Evolutionary conservation across 2,888 invertebrate species (phyloP).

Genomic region (Anthophora plumipes): DNA sequence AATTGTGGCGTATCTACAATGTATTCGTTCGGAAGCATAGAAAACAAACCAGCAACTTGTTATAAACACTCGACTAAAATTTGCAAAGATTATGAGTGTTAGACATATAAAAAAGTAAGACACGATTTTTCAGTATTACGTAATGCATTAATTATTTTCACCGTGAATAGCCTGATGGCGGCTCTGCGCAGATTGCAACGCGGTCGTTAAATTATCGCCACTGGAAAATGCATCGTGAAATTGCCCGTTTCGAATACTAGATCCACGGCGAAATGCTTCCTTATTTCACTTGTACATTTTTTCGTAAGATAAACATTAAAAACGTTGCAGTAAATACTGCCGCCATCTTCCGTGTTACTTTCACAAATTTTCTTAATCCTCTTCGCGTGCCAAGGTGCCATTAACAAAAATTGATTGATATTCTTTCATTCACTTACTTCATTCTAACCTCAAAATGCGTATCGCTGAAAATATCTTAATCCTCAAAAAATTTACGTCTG

Average conservation of each 20-base stretch:
- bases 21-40: too few species aligned
- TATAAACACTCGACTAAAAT: too few species aligned
- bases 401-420: background rate
- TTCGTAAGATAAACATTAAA: background rate
- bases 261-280: background rate
- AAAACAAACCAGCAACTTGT: too few species aligned
- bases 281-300: conserved; percentile 9
- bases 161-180: conserved; percentile 14
- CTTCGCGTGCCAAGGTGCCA: too few species aligned
- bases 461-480: too few species aligned
- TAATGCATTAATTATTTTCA: conserved; percentile 23
- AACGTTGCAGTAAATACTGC: background rate
- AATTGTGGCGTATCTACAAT: too few species aligned
- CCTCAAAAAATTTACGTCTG: too few species aligned
- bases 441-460: too few species aligned
- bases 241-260: conserved; percentile 4
- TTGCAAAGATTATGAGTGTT: background rate
- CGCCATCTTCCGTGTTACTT: background rate
- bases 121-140: conserved; percentile 8
- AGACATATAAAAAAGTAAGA: background rate
- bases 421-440: background rate
- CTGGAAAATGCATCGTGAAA: conserved; percentile 23
- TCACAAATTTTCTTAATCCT: too few species aligned
- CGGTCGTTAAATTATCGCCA: conserved; percentile 18
- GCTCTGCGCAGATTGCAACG: conserved; percentile 9